Evolutionary conservation across 2,888 invertebrate genomes (phyloP).

Genomic region (Cantharis nigra): DNA sequence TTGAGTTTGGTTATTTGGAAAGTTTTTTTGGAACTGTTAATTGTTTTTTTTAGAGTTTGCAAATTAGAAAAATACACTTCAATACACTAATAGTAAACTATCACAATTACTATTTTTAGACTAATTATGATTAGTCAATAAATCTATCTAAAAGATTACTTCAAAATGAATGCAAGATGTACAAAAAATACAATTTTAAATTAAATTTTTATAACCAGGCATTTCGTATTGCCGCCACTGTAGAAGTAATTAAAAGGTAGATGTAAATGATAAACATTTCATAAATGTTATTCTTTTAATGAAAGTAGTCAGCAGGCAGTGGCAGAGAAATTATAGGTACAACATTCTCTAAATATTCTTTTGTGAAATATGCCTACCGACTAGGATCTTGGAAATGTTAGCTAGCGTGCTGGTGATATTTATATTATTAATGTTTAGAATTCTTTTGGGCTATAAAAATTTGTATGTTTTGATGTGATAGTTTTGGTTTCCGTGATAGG

Average conservation of each 20-base stretch:
- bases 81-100: too few species aligned
- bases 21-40: too few species aligned
- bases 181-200: too few species aligned
- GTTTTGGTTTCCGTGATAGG: constrained; percentile 18
- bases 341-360: neutral
- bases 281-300: neutral
- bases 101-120: too few species aligned
- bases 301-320: neutral
- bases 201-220: too few species aligned
- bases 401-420: constrained; percentile 4
- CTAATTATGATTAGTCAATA: too few species aligned
- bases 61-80: too few species aligned
- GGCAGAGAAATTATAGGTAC: neutral
- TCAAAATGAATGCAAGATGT: too few species aligned
- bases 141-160: too few species aligned
- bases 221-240: too few species aligned
- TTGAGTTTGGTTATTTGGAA: too few species aligned
- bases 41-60: too few species aligned
- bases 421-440: constrained; percentile 31
- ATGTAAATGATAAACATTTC: neutral
- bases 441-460: constrained; percentile 37
- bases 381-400: neutral
- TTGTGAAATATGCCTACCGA: neutral
- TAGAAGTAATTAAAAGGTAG: neutral
- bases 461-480: constrained; percentile 24